These are phyloP conservation scores for Beris morrisii DNA, from an alignment of 2,888 invertebrate genomes.

Conservation along the genomic window DNA sequence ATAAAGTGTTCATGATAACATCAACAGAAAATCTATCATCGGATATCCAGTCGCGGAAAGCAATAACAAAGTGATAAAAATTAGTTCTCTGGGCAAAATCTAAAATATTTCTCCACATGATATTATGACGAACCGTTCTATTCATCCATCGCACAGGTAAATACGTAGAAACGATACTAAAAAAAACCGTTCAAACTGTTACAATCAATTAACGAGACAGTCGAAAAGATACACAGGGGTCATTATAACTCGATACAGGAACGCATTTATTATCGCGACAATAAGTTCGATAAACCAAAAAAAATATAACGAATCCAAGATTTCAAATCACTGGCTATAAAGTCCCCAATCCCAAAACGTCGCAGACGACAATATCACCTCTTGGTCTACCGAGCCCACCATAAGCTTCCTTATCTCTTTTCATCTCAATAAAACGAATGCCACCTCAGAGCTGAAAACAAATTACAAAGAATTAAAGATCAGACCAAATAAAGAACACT, in stretches of 20 bases:
- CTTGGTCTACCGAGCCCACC: slow-evolving; percentile 13
- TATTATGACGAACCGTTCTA: too few relatives aligned
- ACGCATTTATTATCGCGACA: slow-evolving; percentile 28
- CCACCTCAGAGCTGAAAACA: slow-evolving; percentile 32
- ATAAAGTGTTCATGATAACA: too few relatives aligned
- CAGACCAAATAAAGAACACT: slow-evolving; percentile 30
- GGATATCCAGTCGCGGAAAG: too few relatives aligned
- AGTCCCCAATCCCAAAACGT: too few relatives aligned
- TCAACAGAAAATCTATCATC: too few relatives aligned
- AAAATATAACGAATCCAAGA: background rate
- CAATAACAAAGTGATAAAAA: too few relatives aligned
- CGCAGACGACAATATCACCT: slow-evolving; percentile 22
- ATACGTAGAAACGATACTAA: background rate
- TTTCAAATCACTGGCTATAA: too few relatives aligned
- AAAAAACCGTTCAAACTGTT: slow-evolving; percentile 14
- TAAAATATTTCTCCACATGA: too few relatives aligned
- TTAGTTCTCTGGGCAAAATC: too few relatives aligned
- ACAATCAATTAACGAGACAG: slow-evolving; percentile 32
- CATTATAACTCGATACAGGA: slow-evolving; percentile 32
- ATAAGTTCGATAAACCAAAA: slow-evolving; percentile 24
- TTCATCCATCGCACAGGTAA: too few relatives aligned
- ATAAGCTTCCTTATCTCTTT: slow-evolving; percentile 27
- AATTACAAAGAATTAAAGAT: slow-evolving; percentile 32
- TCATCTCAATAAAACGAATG: slow-evolving; percentile 27
- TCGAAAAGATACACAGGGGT: slow-evolving; percentile 23